Conservation (phyloP, 30 jellyfish, hydroid and myxozoan species). For the Calvadosia cruxmelitensis region DNA sequence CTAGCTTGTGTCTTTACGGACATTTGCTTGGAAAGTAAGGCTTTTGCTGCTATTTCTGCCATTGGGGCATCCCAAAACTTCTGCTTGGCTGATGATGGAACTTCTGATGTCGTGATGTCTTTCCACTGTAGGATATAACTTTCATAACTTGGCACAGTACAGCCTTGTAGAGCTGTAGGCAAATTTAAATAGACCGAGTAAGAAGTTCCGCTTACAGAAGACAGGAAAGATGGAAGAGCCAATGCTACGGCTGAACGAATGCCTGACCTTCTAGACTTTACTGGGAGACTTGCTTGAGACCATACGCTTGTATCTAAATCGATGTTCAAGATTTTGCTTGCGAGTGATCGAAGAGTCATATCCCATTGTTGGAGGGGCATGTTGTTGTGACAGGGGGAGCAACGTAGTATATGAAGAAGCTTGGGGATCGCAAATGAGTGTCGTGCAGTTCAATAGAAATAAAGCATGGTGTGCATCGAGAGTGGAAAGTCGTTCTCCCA, state of each 20-base stretch:
- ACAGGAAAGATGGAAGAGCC: neutral
- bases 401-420: neutral
- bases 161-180: neutral
- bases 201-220: neutral
- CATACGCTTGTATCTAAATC: neutral
- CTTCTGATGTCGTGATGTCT: neutral
- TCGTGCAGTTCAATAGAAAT: neutral
- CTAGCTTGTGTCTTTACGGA: too few relatives aligned
- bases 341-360: neutral
- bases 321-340: neutral
- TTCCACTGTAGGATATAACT: neutral
- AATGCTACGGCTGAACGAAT: neutral
- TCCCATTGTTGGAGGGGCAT: neutral
- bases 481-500: neutral
- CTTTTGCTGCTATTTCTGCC: too few relatives aligned
- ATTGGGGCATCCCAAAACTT: too few relatives aligned
- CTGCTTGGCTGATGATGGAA: too few relatives aligned
- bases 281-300: neutral
- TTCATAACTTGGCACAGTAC: neutral
- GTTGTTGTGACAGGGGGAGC: conserved; percentile 1
- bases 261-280: neutral
- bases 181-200: neutral
- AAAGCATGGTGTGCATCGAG: neutral
- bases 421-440: neutral
- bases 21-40: too few relatives aligned